A percentile compares a stretch with the other conserved stretches of the same genome.
Evolutionary conservation across 2,797 vertebrate species (phyloP).

Genomic region (Cichlasoma orientale): DNA sequence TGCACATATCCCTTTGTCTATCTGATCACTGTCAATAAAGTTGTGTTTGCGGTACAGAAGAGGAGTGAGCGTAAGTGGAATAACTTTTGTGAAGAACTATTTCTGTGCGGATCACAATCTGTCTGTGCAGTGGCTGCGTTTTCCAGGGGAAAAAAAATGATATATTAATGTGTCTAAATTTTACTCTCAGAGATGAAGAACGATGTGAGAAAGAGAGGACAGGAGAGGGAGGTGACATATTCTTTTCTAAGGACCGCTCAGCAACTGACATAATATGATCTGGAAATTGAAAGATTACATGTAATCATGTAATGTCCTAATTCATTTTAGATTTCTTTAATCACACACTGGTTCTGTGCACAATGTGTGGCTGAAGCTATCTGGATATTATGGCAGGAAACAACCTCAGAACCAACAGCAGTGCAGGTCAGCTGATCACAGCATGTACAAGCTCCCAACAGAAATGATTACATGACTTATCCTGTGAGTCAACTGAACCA

Average conservation of each 20-base stretch:
- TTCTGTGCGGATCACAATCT: neutral
- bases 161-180: neutral
- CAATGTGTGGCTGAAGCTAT: neutral
- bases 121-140: neutral
- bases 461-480: too few relatives aligned
- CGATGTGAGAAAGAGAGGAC: too few relatives aligned
- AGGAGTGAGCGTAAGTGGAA: neutral
- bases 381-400: neutral
- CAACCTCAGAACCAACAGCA: too few relatives aligned
- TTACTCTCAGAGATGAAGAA: neutral
- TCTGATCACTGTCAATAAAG: neutral
- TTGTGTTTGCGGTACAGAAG: neutral
- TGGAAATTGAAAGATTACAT: neutral
- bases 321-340: neutral
- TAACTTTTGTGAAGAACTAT: neutral
- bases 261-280: neutral
- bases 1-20: neutral
- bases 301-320: neutral
- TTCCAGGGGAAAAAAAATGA: neutral
- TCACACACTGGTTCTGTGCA: neutral
- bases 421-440: too few relatives aligned
- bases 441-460: too few relatives aligned
- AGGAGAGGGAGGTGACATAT: too few relatives aligned
- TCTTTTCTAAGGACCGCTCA: too few relatives aligned
- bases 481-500: too few relatives aligned